Percentiles rank a stretch among this genome's conserved stretches.
Evolutionary conservation across 2,797 vertebrate species (phyloP).

Genomic region (Aulostomus chinensis): DNA sequence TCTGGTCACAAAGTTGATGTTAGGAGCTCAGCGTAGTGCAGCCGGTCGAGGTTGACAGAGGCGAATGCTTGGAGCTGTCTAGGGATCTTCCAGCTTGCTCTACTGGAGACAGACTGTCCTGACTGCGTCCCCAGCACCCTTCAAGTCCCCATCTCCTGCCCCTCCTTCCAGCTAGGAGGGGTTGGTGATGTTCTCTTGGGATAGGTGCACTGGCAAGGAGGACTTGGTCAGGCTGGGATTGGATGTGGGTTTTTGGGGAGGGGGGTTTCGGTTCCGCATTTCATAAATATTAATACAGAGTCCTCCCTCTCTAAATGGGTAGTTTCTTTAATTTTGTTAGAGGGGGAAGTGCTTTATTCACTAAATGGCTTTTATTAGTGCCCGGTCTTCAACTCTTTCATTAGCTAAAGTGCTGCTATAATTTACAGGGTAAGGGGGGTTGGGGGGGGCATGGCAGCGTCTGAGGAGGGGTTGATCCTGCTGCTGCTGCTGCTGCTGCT

Average conservation of each 20-base stretch:
- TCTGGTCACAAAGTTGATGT: constrained; percentile 29
- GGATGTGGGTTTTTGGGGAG: constrained; percentile 49
- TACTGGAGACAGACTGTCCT: constrained; percentile 79
- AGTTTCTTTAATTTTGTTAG: constrained; percentile 89
- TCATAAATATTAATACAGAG: constrained; percentile 90
- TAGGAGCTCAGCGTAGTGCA: background rate
- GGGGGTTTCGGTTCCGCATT: constrained; percentile 79
- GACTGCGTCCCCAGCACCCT: constrained; percentile 79
- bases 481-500: constrained; percentile 50
- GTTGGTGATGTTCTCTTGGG: constrained; percentile 76
- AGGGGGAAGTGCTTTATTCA: constrained; percentile 90
- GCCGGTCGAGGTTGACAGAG: constrained; percentile 22
- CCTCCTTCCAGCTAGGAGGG: constrained; percentile 80
- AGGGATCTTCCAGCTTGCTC: constrained; percentile 71
- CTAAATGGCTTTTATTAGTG: constrained; percentile 91
- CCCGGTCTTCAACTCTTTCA: constrained; percentile 88
- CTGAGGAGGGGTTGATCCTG: constrained; percentile 69
- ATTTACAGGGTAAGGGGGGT: constrained; percentile 83
- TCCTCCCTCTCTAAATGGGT: constrained; percentile 80
- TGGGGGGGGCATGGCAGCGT: constrained; percentile 65
- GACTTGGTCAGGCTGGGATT: constrained; percentile 77
- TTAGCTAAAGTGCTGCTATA: constrained; percentile 91
- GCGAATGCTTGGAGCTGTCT: constrained; percentile 51
- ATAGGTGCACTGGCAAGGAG: constrained; percentile 78
- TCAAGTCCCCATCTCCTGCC: constrained; percentile 76